phyloP scores from a whole-genome alignment of 2,113 vertebrate genomes.

The Sitta europaea region DNA sequence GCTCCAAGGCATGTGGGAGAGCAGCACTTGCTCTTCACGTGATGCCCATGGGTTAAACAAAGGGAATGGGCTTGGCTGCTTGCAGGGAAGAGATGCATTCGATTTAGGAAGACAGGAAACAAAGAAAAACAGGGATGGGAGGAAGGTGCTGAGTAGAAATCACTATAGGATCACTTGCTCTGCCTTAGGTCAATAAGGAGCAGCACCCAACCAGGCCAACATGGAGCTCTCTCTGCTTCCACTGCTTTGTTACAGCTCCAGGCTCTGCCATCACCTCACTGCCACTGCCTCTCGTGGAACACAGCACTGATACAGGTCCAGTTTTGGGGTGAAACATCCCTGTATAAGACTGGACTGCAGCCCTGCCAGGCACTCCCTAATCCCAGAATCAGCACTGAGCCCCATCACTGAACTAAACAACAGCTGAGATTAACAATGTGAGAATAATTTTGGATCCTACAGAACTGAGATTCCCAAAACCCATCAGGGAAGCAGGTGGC shows the following conservation, averaged over 20 bases:
- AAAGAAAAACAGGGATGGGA: background rate
- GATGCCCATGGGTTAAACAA: background rate
- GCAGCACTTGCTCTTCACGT: fast-evolving
- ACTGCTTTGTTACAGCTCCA: background rate
- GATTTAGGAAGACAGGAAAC: background rate
- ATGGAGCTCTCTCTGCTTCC: background rate
- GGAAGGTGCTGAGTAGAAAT: background rate
- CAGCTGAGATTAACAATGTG: background rate
- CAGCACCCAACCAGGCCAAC: background rate
- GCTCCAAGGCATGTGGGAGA: background rate
- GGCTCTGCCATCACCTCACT: background rate
- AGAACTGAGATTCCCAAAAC: background rate
- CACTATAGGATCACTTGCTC: background rate
- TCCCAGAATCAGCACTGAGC: fast-evolving
- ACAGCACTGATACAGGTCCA: background rate
- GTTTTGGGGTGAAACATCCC: background rate
- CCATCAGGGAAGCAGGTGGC: background rate
- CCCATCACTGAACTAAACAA: background rate
- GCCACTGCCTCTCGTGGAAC: fast-evolving
- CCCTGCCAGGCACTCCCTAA: background rate
- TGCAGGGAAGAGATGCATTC: background rate
- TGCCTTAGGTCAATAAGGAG: background rate
- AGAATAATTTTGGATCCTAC: background rate
- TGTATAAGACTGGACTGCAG: background rate
- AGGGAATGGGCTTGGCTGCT: background rate